Percentiles rank a stretch among this genome's conserved stretches.
Evolutionary conservation across 35 echinoderm and acorn worm species (phyloP).

Genomic region (Amphiura filiformis): DNA sequence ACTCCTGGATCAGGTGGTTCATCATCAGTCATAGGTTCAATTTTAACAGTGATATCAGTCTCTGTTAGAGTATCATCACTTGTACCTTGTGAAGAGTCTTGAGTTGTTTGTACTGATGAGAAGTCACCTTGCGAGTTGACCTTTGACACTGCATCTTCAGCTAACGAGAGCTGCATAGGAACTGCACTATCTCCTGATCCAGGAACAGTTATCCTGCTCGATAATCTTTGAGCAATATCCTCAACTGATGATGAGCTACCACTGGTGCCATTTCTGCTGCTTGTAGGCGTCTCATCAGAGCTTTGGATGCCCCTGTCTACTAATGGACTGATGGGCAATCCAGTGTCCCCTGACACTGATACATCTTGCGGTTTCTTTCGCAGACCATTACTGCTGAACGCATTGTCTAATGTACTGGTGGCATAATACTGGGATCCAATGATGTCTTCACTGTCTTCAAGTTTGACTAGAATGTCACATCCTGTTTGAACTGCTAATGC

Average conservation of each 20-base stretch:
- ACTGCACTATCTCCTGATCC: not conserved
- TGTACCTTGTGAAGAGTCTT: no score
- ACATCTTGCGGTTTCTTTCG: not conserved
- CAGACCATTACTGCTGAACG: not conserved
- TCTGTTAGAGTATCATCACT: not conserved
- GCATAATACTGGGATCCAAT: slow-evolving; percentile 2
- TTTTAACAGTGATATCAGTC: not conserved
- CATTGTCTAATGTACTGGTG: not conserved
- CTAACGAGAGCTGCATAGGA: not conserved
- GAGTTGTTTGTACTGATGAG: no score
- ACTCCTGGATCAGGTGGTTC: not conserved
- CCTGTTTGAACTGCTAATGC: not conserved
- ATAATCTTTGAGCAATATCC: not conserved
- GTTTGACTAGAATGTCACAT: not conserved
- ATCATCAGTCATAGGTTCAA: not conserved
- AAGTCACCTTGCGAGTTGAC: not conserved
- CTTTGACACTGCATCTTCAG: not conserved
- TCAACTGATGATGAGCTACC: not conserved
- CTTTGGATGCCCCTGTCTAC: not conserved
- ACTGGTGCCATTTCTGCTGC: not conserved
- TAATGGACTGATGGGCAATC: not conserved
- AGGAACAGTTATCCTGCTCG: not conserved
- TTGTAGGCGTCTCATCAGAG: not conserved
- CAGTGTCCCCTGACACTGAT: not conserved
- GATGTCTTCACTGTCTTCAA: not conserved